phyloP scores from a whole-genome alignment of 2,797 vertebrate species.

The Discoglossus pictus region DNA sequence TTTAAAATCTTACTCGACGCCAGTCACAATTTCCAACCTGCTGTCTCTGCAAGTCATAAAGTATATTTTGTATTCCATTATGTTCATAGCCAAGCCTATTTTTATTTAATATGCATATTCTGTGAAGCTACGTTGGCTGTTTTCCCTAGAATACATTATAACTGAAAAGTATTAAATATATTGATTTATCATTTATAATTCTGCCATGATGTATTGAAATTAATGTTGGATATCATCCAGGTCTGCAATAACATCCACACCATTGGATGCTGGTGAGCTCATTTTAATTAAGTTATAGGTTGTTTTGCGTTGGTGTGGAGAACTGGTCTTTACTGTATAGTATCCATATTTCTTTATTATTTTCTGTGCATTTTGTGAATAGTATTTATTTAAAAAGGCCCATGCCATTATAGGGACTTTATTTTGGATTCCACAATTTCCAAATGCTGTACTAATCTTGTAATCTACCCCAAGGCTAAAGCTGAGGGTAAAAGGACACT shows the following conservation, averaged over 20 bases:
- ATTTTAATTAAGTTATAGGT: conserved; percentile 66
- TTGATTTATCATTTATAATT: conserved; percentile 88
- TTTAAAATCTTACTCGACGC: too few relatives aligned
- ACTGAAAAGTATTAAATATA: conserved; percentile 80
- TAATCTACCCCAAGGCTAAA: too few relatives aligned
- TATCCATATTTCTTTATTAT: too few relatives aligned
- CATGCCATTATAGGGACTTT: not conserved
- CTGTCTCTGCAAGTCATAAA: conserved; percentile 50
- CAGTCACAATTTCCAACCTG: conserved; percentile 50
- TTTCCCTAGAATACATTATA: conserved; percentile 74
- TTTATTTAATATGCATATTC: conserved; percentile 68
- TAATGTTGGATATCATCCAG: conserved; percentile 71
- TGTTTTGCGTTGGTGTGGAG: conserved; percentile 39
- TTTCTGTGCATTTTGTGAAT: conserved; percentile 6
- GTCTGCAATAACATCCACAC: conserved; percentile 65
- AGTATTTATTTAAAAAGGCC: not conserved
- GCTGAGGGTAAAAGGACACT: too few relatives aligned
- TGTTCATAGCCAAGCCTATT: conserved; percentile 53
- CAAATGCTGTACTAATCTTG: too few relatives aligned
- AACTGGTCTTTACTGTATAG: too few relatives aligned
- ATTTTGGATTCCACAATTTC: too few relatives aligned
- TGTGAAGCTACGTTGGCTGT: conserved; percentile 60
- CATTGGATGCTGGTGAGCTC: conserved; percentile 66
- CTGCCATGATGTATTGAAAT: conserved; percentile 78
- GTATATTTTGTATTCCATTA: conserved; percentile 58